Evolutionary conservation across 2,113 vertebrate species (phyloP), one percentile per base, ranked within the genome.

Genomic region (Suricata suricatta): DNA sequence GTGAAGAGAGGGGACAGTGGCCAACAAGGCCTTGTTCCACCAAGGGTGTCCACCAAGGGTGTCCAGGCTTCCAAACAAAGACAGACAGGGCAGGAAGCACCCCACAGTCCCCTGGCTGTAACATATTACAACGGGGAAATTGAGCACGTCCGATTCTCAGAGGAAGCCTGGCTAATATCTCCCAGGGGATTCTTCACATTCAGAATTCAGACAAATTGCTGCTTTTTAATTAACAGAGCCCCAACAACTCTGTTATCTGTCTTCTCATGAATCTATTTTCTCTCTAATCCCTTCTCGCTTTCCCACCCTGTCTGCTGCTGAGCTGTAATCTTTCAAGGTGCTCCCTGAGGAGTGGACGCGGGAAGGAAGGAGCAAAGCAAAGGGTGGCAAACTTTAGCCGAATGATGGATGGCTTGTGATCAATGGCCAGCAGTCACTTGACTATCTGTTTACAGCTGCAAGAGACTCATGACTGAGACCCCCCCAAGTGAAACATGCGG

Each of bases 181-280:
- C 98, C 90, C 96, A 33, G 84, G 90, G 94, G 97, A 76, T 96
- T 94, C 97, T 74, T 88, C 95, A 95, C 97, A 96, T 95, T 97
- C 87, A 94, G 95, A 97, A 98, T 95, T 94, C 97, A 98, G 97
- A 98, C 97, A 98, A 98, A 98, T 97, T 96, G 97, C 97, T 96
- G 96, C 97, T 98, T 98, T 97, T 98, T 98, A 98, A 98, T 98
- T 98, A 98, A 98, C 97, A 93, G 76, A 96, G 54, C 88, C 95
- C 92, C 97, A 96, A 90, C 97, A 98, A 95, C 97, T 98, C 94
- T 97, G 96, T 97, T 97, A 97, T 98, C 97, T 96, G 93, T 96
- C 97, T 98, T 97, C 97, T 97, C 90, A 90, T 71, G 97, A 96
- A 97, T 97, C 95, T 96, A 66, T 98, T 98, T 96, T 83, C 97